phyloP scores from a whole-genome alignment of 2,113 vertebrate genomes.

The Rhinoderma darwinii region DNA sequence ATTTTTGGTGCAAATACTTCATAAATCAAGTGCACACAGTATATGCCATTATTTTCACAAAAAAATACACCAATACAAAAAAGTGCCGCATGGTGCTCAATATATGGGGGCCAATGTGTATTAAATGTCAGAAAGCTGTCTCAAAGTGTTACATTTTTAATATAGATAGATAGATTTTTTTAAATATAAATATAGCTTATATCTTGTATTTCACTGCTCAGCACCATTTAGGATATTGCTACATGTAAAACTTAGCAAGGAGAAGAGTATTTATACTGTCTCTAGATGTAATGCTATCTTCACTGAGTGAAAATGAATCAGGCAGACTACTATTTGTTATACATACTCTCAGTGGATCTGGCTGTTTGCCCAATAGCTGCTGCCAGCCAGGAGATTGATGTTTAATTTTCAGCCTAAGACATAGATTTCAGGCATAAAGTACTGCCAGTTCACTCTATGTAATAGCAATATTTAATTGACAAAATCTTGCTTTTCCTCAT shows the following conservation, averaged over 20 bases:
- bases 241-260: conserved; percentile 32
- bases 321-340: conserved; percentile 57
- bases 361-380: conserved; percentile 56
- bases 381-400: conserved; percentile 57
- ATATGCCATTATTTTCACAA: no score
- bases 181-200: no score
- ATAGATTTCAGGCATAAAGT: conserved; percentile 57
- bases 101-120: no score
- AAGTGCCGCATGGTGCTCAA: no score
- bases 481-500: conserved; percentile 55
- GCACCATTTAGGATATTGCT: conserved; percentile 1
- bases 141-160: no score
- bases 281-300: conserved; percentile 53
- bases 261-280: conserved; percentile 41
- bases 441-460: conserved; percentile 54
- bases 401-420: conserved; percentile 56
- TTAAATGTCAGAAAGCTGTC: no score
- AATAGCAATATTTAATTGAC: conserved; percentile 58
- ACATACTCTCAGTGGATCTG: conserved; percentile 54
- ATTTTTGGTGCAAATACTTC: no score
- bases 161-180: no score
- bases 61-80: no score
- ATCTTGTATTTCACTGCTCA: background rate
- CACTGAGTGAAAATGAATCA: conserved; percentile 57
- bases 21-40: no score